phyloP scores from a whole-genome alignment of 2,113 vertebrate genomes.

The Arothron firmamentum region DNA sequence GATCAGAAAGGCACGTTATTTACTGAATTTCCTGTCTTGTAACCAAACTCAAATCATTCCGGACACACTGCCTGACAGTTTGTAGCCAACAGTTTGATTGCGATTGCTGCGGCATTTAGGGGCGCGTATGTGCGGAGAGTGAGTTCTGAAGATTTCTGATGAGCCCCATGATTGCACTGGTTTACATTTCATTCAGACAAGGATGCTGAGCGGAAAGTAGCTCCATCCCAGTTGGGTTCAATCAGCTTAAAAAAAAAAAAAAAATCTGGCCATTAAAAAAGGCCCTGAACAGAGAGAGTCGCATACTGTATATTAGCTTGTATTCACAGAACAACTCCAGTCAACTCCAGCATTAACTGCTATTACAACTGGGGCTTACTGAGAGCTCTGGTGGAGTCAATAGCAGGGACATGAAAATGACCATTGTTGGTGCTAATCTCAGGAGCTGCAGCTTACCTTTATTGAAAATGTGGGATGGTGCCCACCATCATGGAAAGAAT shows the following conservation, averaged over 20 bases:
- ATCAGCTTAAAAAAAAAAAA: constrained; percentile 50
- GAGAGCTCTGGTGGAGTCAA: constrained; percentile 44
- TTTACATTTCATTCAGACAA: constrained; percentile 64
- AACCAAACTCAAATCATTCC: constrained; percentile 16
- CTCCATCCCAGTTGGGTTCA: constrained; percentile 61
- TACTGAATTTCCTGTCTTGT: constrained; percentile 3
- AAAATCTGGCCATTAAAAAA: constrained; percentile 51
- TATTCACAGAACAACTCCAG: constrained; percentile 52
- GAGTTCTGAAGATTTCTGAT: constrained; percentile 53
- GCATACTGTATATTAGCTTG: constrained; percentile 41
- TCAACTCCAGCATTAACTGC: constrained; percentile 48
- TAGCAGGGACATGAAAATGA: constrained; percentile 55
- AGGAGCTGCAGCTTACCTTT: constrained; percentile 50
- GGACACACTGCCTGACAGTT: constrained; percentile 25
- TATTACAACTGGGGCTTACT: constrained; percentile 38
- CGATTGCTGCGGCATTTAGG: constrained; percentile 38
- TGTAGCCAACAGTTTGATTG: constrained; percentile 42
- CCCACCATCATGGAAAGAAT: constrained; percentile 74
- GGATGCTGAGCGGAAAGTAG: constrained; percentile 48
- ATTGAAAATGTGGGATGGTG: constrained; percentile 63
- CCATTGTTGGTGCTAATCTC: constrained; percentile 53
- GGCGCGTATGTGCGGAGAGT: constrained; percentile 28
- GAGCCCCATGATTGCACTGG: constrained; percentile 66
- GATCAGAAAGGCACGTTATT: constrained; percentile 12
- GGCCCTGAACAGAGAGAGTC: constrained; percentile 41